A percentile compares a stretch with the other conserved stretches of the same genome.
Conservation (phyloP, 2,113 vertebrate species). For the Benitochromis conjunctus region DNA sequence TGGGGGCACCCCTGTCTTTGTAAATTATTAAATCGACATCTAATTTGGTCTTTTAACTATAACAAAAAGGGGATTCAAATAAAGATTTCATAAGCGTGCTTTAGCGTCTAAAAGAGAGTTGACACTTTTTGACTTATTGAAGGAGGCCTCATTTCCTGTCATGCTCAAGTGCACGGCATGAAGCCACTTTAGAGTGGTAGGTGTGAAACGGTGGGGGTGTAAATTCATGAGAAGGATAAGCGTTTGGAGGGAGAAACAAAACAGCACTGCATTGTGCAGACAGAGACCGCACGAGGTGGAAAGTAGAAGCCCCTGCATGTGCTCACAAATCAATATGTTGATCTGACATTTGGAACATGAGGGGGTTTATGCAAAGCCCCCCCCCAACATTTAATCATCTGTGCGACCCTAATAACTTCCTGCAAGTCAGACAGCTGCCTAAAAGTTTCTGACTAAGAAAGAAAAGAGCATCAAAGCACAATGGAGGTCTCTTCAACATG, state of each 20-base stretch:
- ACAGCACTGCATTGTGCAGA: background rate
- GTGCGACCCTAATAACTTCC: background rate
- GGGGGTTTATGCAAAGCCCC: rapidly evolving
- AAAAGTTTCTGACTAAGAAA: rapidly evolving
- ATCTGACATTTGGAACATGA: background rate
- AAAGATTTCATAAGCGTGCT: background rate
- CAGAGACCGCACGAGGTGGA: rapidly evolving
- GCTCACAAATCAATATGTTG: background rate
- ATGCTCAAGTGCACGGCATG: background rate
- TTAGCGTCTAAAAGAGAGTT: background rate
- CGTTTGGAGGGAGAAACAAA: background rate
- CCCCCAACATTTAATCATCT: background rate
- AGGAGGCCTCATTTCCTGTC: background rate
- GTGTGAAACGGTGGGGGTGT: background rate
- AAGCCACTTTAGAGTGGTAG: background rate
- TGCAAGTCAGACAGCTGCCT: background rate
- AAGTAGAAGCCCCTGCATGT: background rate
- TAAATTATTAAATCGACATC: background rate
- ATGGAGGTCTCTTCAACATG: background rate
- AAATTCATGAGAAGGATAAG: background rate
- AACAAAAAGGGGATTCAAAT: background rate
- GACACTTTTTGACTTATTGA: background rate
- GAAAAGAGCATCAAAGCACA: background rate
- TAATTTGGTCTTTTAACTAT: rapidly evolving
- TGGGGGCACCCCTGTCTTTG: rapidly evolving